Evolutionary conservation across 2,797 vertebrate genomes (phyloP), one percentile per base, ranked within the genome.

Genomic region (Phaenicophaeus curvirostris): DNA sequence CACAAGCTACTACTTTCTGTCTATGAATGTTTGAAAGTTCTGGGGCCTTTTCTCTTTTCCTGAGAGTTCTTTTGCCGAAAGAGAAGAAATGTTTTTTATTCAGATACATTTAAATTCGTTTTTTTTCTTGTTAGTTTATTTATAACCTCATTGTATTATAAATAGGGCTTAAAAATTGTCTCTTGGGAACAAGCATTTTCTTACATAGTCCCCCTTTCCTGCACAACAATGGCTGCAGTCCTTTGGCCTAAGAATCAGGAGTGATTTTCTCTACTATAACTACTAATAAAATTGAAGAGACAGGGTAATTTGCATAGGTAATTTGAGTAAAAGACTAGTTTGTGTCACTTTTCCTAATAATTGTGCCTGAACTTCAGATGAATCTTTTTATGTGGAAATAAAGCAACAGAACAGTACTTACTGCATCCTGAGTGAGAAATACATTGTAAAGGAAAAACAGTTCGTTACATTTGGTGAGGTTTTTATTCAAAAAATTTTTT

Each of bases 71-170:
- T 97, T 97, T 95, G 63, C 51, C 31, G 69, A 79, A 90, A 5
- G 41, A 94, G 86, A 87, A 94, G 92, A 54, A 83, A 94, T 97
- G 39, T 74, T 86, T 90, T 51, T 67, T 87, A 55, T 90, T 93
- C 37, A 86, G 80, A 41, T 81, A 79, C 77, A 91, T 91, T 94
- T 89, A 89, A 95, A 94, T 94, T 77, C 30, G 50, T 33, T 50
- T 67, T 59, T 74, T 59, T 74, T 91, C 69, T 90, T 94, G 11
- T 37, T 87, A 73, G 50, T 96, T 96, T 80, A 71, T 95, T 65
- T 89, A 39, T 48, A 84, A 57, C 8, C 6, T 68, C 4, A 15
- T 18, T 91, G 23, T 48, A 16, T 62, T 76, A 66, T 59, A 72
- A 89, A 51, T 4, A 83, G 68, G 66, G 35, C 57, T 75, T 78